Percentiles rank a stretch among this genome's conserved stretches.
phyloP scores from a whole-genome alignment of 1,140 invertebrate species.

The Zaprionus inermis region DNA sequence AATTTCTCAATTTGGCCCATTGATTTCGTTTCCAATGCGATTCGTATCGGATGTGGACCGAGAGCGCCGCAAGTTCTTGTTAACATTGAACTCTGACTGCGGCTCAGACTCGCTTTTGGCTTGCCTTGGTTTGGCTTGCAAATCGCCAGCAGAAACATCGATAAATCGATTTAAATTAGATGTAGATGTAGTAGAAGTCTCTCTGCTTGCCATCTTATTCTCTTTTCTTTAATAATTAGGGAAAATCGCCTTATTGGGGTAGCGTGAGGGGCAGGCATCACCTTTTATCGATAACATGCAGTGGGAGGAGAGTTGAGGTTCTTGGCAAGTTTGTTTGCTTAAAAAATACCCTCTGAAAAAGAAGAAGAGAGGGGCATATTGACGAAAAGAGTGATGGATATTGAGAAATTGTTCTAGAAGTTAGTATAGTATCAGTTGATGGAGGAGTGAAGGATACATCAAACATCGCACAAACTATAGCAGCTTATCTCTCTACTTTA shows the following conservation, averaged over 20 bases:
- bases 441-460: too few species aligned
- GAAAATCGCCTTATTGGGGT: neutral
- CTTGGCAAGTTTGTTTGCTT: neutral
- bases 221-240: constrained; percentile 1
- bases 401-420: too few species aligned
- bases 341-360: neutral
- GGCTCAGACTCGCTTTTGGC: too few species aligned
- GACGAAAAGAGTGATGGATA: too few species aligned
- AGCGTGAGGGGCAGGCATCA: neutral
- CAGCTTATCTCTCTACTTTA: neutral
- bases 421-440: too few species aligned
- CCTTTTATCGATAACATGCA: neutral
- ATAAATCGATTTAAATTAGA: constrained; percentile 18
- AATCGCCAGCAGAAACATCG: neutral
- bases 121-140: neutral
- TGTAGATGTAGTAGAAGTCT: neutral
- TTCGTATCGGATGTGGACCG: constrained; percentile 18
- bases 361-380: too few species aligned
- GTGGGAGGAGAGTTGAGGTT: neutral
- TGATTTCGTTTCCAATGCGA: constrained; percentile 44
- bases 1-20: constrained; percentile 78
- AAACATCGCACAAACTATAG: too few species aligned
- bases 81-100: constrained; percentile 75
- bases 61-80: constrained; percentile 48
- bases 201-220: neutral